Evolutionary conservation across 2,797 vertebrate genomes (phyloP).

Genomic region (Argya squamiceps): DNA sequence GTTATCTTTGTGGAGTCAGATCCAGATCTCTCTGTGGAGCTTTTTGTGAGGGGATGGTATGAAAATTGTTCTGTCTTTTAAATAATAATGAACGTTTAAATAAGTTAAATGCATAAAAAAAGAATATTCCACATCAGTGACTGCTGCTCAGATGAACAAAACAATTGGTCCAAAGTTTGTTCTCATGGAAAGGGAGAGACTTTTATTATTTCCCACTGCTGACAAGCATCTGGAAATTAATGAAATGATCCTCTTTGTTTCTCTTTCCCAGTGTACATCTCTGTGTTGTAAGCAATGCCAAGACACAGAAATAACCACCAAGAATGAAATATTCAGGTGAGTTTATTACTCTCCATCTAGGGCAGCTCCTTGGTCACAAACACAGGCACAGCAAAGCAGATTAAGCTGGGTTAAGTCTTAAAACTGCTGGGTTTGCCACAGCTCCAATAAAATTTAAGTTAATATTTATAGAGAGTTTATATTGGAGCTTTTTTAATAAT

Average conservation of each 20-base stretch:
- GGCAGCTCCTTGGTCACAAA: background rate
- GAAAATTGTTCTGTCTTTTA: background rate
- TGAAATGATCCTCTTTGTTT: background rate
- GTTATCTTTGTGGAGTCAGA: background rate
- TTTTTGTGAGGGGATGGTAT: background rate
- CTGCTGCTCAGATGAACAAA: background rate
- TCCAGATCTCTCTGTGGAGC: background rate
- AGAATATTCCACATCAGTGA: background rate
- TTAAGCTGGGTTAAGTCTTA: background rate
- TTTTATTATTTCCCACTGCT: background rate
- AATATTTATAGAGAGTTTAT: background rate
- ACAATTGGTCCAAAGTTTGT: background rate
- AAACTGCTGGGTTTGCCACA: background rate
- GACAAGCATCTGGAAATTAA: background rate
- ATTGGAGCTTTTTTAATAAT: background rate
- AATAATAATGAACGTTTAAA: background rate
- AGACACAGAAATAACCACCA: conserved; percentile 97
- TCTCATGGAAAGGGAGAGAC: background rate
- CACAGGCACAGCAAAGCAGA: background rate
- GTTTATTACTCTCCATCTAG: background rate
- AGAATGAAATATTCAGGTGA: conserved; percentile 99
- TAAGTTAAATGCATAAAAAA: background rate
- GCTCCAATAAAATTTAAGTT: background rate
- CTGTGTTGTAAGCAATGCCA: conserved; percentile 97
- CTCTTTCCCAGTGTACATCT: conserved; percentile 88